A percentile compares a stretch with the other conserved stretches of the same genome.
These are phyloP conservation scores for Hemitrygon akajei DNA, from an alignment of 2,797 vertebrate species.

Conservation along the genomic window DNA sequence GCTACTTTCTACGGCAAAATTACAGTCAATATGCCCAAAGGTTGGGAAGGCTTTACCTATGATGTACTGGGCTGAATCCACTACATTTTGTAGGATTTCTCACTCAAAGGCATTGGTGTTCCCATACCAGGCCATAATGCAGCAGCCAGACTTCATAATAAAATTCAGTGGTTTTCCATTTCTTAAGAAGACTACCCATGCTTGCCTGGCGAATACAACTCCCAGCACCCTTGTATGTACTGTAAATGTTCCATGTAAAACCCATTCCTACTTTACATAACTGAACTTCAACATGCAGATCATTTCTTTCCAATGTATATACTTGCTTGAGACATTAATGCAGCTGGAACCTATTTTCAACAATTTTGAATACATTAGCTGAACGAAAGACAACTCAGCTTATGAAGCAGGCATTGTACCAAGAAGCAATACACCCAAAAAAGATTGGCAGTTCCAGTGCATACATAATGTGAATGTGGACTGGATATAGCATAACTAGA, in stretches of 20 bases:
- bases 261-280: background rate
- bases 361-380: background rate
- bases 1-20: no score
- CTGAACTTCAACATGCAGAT: background rate
- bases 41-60: no score
- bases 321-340: background rate
- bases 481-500: background rate
- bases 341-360: background rate
- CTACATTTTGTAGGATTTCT: no score
- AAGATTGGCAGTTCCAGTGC: background rate
- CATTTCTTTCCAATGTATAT: no score
- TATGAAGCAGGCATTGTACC: background rate
- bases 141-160: background rate
- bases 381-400: background rate
- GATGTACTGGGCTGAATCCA: no score
- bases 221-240: background rate
- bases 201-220: background rate
- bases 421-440: background rate
- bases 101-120: no score
- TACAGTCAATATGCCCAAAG: no score
- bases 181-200: background rate
- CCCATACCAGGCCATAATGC: no score
- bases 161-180: background rate
- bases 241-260: conserved; percentile 7
- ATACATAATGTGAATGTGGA: background rate